These are phyloP conservation scores for Drosophila anceps DNA, from an alignment of 2,888 invertebrate genomes.

Conservation along the genomic window DNA sequence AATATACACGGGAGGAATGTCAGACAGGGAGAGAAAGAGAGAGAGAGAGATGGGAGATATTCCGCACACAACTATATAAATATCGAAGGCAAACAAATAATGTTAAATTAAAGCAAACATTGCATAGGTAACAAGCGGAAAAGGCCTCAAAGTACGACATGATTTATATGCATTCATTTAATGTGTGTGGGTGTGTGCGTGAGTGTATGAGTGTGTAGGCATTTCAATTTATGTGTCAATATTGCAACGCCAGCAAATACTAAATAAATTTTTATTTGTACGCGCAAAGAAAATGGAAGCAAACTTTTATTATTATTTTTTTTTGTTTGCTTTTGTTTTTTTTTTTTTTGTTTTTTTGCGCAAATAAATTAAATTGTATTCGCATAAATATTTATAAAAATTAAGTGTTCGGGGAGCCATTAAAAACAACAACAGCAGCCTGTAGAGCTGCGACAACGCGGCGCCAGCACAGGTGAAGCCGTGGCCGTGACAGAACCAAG, in stretches of 20 bases:
- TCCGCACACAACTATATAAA: conserved; percentile 36
- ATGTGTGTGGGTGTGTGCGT: conserved; percentile 13
- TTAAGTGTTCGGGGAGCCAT: conserved; percentile 78
- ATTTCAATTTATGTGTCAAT: conserved; percentile 80
- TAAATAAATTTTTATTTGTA: conserved; percentile 58
- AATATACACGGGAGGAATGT: conserved; percentile 40
- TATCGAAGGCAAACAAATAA: conserved; percentile 59
- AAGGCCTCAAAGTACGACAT: conserved; percentile 66
- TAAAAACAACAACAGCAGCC: conserved; percentile 36
- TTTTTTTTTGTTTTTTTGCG: conserved; percentile 32
- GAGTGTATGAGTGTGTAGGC: conserved; percentile 29
- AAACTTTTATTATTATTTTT: conserved; percentile 37
- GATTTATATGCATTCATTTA: conserved; percentile 71
- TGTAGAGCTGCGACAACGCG: conserved; percentile 19
- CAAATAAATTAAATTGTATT: conserved; percentile 78
- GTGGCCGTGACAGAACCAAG: background rate
- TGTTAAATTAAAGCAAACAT: conserved; percentile 71
- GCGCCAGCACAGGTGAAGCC: conserved; percentile 9
- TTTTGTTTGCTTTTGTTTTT: conserved; percentile 26
- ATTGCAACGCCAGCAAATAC: conserved; percentile 69
- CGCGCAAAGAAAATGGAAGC: conserved; percentile 46
- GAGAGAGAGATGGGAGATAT: background rate
- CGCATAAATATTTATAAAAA: conserved; percentile 80
- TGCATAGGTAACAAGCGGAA: conserved; percentile 74
- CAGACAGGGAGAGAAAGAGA: background rate